A percentile compares a stretch with the other conserved stretches of the same genome.
Conservation (phyloP, 2,888 invertebrate species). For the Electrophaes corylata region DNA sequence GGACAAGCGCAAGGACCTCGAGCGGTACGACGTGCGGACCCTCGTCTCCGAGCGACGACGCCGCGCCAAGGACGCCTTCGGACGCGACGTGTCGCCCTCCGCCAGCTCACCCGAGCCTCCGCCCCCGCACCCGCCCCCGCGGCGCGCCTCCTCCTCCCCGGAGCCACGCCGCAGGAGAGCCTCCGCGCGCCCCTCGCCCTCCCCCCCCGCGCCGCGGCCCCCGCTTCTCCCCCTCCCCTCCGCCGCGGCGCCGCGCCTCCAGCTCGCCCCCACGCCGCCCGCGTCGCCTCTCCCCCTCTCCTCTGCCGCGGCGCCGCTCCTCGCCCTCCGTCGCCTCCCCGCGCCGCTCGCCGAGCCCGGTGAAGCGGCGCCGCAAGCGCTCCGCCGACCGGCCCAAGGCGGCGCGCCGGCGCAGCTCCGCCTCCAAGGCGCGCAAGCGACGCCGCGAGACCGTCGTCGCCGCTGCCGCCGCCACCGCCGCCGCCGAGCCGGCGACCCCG, state of each 20-base stretch:
- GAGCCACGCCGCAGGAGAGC: conserved; percentile 68
- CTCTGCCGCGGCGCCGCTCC: no score
- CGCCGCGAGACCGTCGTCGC: conserved; percentile 50
- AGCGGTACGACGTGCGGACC: conserved; percentile 92
- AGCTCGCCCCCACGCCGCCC: conserved; percentile 36
- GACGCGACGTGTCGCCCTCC: conserved; percentile 86
- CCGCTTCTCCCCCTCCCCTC: conserved; percentile 13
- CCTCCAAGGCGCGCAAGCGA: conserved; percentile 52
- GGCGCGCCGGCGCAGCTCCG: conserved; percentile 53
- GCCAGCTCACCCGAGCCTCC: conserved; percentile 34
- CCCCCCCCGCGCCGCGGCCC: conserved; percentile 49
- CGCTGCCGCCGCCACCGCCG: conserved; percentile 46
- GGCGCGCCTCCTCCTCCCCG: conserved; percentile 32
- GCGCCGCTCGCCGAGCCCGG: conserved; percentile 43
- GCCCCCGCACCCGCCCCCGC: conserved; percentile 41
- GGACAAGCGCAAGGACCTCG: conserved; percentile 90
- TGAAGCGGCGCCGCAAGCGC: conserved; percentile 50
- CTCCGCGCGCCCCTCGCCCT: conserved; percentile 88
- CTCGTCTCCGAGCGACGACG: conserved; percentile 88
- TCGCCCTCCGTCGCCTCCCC: conserved; percentile 53
- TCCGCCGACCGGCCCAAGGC: conserved; percentile 46
- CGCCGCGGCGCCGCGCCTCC: conserved; percentile 34
- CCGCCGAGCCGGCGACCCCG: conserved; percentile 42
- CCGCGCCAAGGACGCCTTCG: conserved; percentile 90
- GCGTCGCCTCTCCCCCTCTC: conserved; percentile 20